Evolutionary conservation across 2,797 vertebrate species (phyloP), one percentile per base, ranked within the genome.

Genomic region (Coregonus ussuriensis): DNA sequence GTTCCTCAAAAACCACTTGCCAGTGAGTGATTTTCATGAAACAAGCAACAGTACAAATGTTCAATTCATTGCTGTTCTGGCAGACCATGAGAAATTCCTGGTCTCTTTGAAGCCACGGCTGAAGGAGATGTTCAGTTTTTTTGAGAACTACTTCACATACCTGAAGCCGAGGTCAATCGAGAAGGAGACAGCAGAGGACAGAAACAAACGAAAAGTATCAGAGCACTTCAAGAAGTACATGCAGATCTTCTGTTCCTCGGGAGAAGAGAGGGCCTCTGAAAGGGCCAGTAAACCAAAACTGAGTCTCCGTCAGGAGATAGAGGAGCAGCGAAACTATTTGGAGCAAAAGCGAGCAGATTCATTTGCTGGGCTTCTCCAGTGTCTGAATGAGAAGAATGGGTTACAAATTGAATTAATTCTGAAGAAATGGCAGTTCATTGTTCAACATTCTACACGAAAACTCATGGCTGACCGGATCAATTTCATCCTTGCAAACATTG

Each of bases 141-240:
- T 87, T 77, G 88, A 91, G 75, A 82, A 74, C 47, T 89, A 86
- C 72, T 90, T 84, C 21, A 84, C 72, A 72, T 91, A 89, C 72
- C 68, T 89, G 0, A 89, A 81, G n/a, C 85, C 87, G 4, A 86
- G 73, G 14, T 85, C 86, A 41, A 31, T 79, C 15, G 81, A 86
- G 35, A 84, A 69, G 21, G 81, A 83, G 33, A 77, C 21, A 11
- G 1, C 11, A 15, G 86, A 90, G 59, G 81, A 79, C 62, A 83
- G 63, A 84, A 76, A 21, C 77, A 90, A 90, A 77, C 37, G 6
- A 1, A 91, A 87, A 31, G 37, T 89, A 0, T 85, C 76, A 6
- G 63, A 81, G 7, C 6, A 31, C 31, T 91, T 88, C 51, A 86
- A 21, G 52, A 77, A 54, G 31, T 91, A 89, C 56, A 14, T 86